A percentile compares a stretch with the other conserved stretches of the same genome.
phyloP scores from a whole-genome alignment of 2,113 vertebrate species.

The Erythrocercus mccallii region DNA sequence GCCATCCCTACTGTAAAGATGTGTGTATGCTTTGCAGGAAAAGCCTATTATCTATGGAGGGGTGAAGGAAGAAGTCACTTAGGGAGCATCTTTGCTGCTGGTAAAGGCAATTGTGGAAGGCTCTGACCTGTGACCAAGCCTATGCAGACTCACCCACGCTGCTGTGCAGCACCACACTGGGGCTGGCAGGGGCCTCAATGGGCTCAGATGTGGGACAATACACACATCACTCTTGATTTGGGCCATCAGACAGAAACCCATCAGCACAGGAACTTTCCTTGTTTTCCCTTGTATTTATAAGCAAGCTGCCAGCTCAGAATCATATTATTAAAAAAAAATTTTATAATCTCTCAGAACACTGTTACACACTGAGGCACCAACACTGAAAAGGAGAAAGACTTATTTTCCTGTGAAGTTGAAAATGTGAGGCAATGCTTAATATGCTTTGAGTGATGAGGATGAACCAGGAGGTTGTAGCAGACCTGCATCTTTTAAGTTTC shows the following conservation, averaged over 20 bases:
- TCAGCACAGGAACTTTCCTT: neutral
- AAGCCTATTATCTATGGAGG: neutral
- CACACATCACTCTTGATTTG: neutral
- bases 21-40: neutral
- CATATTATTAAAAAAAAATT: neutral
- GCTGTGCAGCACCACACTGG: accelerated
- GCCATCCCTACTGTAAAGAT: neutral
- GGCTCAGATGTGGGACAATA: neutral
- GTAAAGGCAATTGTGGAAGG: neutral
- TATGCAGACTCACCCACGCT: neutral
- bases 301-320: neutral
- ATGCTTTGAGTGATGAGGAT: neutral
- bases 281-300: neutral
- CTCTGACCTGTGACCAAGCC: neutral
- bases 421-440: neutral
- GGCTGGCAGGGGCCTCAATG: neutral
- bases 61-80: neutral
- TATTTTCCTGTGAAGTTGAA: neutral
- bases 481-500: neutral
- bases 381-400: neutral
- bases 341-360: neutral
- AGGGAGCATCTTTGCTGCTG: neutral
- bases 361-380: neutral
- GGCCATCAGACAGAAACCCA: neutral
- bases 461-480: neutral